phyloP scores from a whole-genome alignment of 2,888 invertebrate species.

The Drosophila gaucha region DNA sequence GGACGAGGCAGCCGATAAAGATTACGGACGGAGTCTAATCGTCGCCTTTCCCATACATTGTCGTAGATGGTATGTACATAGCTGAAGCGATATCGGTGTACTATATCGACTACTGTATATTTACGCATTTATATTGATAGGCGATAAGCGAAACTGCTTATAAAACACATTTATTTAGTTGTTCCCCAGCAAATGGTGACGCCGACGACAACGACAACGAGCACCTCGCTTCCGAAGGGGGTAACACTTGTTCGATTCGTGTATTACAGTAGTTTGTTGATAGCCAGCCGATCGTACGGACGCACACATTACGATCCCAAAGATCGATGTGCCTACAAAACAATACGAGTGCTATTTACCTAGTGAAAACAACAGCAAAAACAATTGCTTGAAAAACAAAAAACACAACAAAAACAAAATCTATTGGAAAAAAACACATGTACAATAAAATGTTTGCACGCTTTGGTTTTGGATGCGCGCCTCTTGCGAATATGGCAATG shows the following conservation, averaged over 20 bases:
- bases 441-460: slow-evolving; percentile 23
- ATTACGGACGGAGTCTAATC: slow-evolving; percentile 41
- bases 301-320: slow-evolving; percentile 53
- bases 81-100: slow-evolving; percentile 58
- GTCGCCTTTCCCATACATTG: slow-evolving; percentile 1
- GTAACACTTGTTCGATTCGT: slow-evolving; percentile 79
- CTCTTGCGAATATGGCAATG: slow-evolving; percentile 21
- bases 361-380: slow-evolving; percentile 38
- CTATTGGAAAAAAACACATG: slow-evolving; percentile 18
- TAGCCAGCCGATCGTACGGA: slow-evolving; percentile 69
- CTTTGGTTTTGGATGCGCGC: slow-evolving; percentile 22
- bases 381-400: slow-evolving; percentile 14
- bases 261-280: slow-evolving; percentile 81
- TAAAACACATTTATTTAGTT: slow-evolving; percentile 80
- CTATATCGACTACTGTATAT: slow-evolving; percentile 82
- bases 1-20: slow-evolving; percentile 38
- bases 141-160: slow-evolving; percentile 79
- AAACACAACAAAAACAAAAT: neutral
- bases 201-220: slow-evolving; percentile 12
- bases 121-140: slow-evolving; percentile 79
- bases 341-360: slow-evolving; percentile 41
- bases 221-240: slow-evolving; percentile 45
- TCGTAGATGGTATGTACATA: slow-evolving; percentile 44
- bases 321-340: slow-evolving; percentile 57
- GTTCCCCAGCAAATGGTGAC: slow-evolving; percentile 38